Evolutionary conservation across 2,888 invertebrate genomes (phyloP).

Genomic region (Cantharis flavilabris): DNA sequence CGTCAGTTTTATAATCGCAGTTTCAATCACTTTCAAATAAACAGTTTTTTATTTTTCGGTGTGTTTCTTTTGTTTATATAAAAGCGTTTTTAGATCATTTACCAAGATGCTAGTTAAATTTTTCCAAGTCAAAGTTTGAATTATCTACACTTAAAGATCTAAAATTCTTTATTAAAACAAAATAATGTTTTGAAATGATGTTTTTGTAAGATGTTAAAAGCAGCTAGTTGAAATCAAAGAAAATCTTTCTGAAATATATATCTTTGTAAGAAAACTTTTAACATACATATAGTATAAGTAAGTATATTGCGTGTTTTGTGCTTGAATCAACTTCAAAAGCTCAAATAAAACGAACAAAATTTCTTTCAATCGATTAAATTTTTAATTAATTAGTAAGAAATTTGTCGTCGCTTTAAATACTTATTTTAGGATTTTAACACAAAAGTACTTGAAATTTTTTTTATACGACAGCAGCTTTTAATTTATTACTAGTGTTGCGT

Average conservation of each 20-base stretch:
- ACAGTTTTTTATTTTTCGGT: too few relatives aligned
- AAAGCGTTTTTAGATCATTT: too few relatives aligned
- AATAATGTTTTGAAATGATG: neutral
- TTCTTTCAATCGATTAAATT: neutral
- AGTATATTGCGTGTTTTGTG: neutral
- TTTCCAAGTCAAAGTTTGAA: too few relatives aligned
- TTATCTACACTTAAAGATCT: neutral
- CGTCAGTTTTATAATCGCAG: too few relatives aligned
- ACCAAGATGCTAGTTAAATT: too few relatives aligned
- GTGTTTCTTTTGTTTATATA: too few relatives aligned
- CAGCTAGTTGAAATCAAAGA: neutral
- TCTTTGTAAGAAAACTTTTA: neutral
- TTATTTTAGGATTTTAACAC: neutral
- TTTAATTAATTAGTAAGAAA: neutral
- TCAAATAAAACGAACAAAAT: neutral
- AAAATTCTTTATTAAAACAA: neutral
- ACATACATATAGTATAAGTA: neutral
- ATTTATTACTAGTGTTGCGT: neutral
- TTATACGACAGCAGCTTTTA: neutral
- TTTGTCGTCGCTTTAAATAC: neutral
- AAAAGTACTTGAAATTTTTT: neutral
- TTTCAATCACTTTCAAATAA: too few relatives aligned
- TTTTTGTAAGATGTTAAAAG: neutral
- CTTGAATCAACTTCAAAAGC: neutral
- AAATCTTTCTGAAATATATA: neutral